These are phyloP conservation scores for Drymodes brunneopygia DNA, from an alignment of 2,113 vertebrate species.

Conservation along the genomic window DNA sequence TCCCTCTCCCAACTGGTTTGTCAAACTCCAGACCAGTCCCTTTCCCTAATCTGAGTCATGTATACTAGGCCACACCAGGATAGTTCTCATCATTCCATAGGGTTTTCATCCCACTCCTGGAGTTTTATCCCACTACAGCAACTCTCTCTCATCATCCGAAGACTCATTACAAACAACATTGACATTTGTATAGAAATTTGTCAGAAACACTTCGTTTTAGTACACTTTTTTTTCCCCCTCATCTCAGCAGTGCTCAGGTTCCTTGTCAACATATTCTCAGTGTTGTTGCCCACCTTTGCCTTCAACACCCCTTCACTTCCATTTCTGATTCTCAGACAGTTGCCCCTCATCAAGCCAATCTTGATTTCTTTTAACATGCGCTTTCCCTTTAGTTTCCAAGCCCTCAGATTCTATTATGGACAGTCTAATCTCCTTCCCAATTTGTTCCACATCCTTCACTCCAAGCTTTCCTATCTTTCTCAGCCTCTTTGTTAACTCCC, in stretches of 20 bases:
- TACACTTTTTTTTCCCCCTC: not conserved
- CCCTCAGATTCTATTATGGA: not conserved
- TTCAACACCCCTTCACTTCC: not conserved
- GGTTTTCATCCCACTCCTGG: not conserved
- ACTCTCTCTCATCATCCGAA: not conserved
- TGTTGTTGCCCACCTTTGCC: not conserved
- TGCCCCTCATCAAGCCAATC: not conserved
- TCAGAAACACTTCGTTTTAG: not conserved
- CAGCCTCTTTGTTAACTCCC: not conserved
- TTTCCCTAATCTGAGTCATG: not conserved
- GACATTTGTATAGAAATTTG: not conserved
- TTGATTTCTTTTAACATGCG: not conserved
- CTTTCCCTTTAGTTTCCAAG: not conserved
- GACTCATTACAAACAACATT: not conserved
- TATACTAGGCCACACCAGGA: not conserved
- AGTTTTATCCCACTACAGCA: not conserved
- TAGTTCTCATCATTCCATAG: not conserved
- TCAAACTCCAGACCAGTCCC: not conserved
- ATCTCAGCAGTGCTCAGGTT: not conserved
- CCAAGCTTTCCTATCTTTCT: not conserved
- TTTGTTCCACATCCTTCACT: not conserved
- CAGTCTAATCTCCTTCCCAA: not conserved
- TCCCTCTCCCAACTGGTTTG: not conserved
- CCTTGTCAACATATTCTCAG: not conserved
- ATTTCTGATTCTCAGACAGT: not conserved